phyloP scores from a whole-genome alignment of 2,888 invertebrate genomes.

The Cryptophagus acutangulus region DNA sequence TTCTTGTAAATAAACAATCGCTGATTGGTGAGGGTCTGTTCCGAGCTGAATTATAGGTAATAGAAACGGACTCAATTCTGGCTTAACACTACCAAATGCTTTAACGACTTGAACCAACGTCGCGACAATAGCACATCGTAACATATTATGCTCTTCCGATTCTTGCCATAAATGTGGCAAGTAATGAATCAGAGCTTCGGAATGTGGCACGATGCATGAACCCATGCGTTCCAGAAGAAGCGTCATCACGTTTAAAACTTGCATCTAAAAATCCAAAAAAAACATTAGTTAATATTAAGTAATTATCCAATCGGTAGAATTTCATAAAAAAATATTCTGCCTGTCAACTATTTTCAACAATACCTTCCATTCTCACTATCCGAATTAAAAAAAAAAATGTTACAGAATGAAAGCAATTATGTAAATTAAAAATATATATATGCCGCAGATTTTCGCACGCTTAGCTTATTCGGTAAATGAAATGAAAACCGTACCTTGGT shows the following conservation, averaged over 20 bases:
- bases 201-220: slow-evolving; percentile 65
- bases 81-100: slow-evolving; percentile 55
- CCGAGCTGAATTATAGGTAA: slow-evolving; percentile 65
- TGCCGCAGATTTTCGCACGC: too few species aligned
- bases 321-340: not conserved
- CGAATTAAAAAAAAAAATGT: too few species aligned
- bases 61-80: slow-evolving; percentile 58
- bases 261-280: slow-evolving; percentile 68
- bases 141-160: slow-evolving; percentile 82
- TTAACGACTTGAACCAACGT: slow-evolving; percentile 82
- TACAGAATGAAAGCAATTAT: too few species aligned
- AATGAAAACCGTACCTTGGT: slow-evolving; percentile 85
- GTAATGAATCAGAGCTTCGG: slow-evolving; percentile 70
- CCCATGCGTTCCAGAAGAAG: slow-evolving; percentile 85
- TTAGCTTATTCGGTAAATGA: too few species aligned
- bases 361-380: too few species aligned
- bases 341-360: too few species aligned
- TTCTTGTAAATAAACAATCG: slow-evolving; percentile 86
- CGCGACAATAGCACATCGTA: slow-evolving; percentile 84
- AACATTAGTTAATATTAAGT: slow-evolving; percentile 7
- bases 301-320: not conserved
- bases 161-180: slow-evolving; percentile 85
- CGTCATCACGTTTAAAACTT: slow-evolving; percentile 83
- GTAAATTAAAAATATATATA: too few species aligned
- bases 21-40: slow-evolving; percentile 71